Percentiles rank a stretch among this genome's conserved stretches.
Evolutionary conservation across 1,140 invertebrate genomes (phyloP).

Genomic region (Trichomalopsis sarcophagae): DNA sequence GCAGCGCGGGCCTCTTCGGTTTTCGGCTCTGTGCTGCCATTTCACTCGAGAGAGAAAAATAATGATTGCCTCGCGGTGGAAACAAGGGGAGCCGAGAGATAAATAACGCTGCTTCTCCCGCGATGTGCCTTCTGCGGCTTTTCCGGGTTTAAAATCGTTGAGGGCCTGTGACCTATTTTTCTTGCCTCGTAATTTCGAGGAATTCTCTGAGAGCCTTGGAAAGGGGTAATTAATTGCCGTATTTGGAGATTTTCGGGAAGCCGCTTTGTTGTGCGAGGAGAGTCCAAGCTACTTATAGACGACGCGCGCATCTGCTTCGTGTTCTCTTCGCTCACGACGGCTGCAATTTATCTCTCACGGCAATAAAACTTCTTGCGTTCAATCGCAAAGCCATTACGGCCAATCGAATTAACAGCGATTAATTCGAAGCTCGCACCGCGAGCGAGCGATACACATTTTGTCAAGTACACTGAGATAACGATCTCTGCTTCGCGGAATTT

Average conservation of each 20-base stretch:
- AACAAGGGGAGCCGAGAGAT: background rate
- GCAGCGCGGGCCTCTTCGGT: background rate
- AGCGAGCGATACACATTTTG: slow-evolving; percentile 22
- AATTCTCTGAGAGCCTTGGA: too few relatives aligned
- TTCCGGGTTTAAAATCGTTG: background rate
- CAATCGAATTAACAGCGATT: slow-evolving; percentile 27
- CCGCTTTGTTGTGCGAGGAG: background rate
- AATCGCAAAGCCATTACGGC: background rate
- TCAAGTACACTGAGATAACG: slow-evolving; percentile 34
- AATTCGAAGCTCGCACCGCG: slow-evolving; percentile 4
- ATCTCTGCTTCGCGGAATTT: slow-evolving; percentile 41
- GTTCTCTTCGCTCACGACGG: too few relatives aligned
- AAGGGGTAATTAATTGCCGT: background rate
- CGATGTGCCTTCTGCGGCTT: background rate
- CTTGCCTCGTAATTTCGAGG: background rate
- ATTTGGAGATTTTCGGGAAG: background rate
- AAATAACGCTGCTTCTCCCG: background rate
- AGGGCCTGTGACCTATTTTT: slow-evolving; percentile 8
- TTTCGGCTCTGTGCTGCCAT: slow-evolving; percentile 31
- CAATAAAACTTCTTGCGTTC: background rate
- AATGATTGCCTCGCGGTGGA: background rate
- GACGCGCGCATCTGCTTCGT: too few relatives aligned
- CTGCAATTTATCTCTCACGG: too few relatives aligned
- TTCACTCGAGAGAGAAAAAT: background rate
- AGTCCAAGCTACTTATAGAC: too few relatives aligned